Evolutionary conservation across 2,113 vertebrate genomes (phyloP), one percentile per base, ranked within the genome.

Genomic region (Pyrgilauda ruficollis): DNA sequence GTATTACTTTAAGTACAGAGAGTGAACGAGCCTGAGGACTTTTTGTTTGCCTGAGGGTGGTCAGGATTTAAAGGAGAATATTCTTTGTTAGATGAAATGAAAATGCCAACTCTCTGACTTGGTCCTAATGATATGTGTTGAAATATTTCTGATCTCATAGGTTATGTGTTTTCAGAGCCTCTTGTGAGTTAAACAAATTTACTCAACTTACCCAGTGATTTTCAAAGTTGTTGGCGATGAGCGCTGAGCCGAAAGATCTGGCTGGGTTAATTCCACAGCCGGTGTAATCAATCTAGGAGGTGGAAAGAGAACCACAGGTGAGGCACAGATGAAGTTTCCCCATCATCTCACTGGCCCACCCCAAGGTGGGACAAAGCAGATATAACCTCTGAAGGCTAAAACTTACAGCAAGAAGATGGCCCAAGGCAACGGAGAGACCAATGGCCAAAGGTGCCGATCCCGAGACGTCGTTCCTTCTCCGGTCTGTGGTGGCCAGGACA

Each of bases 261-360:
- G 99, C 99, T 0, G 99, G 99, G 87, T 99, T 99, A 85, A 99
- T 99, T n/a, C 99, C 98, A 17, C 99, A 99, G 53, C 99, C 99
- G 0, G 99, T 99, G 97, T 98, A 99, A 94, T 99, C 99, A 28
- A 99, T 99, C 99, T 99, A 95, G 15, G 28, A 69, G 33, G 61
- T 15, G 47, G 26, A 94, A 91, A 49, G 70, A 96, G 68, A 84
- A 97, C 2, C 47, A 75, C 7, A 10, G 31, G 46, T 97, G 88
- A 94, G 47, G 14, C 39, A 66, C 6, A 14, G 26, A 47, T n/a
- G 22, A 77, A 84, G 5, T 18, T 56, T 67, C 3, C 15, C 39
- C 31, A 22, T 53, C 35, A 28, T 11, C 53, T 37, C 52, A 16
- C 9, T 18, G 15, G 14, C n/a, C 21, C 52, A 39, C 11, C 15